Conservation (phyloP, 2,113 vertebrate species). For the Tachuris rubrigastra region DNA sequence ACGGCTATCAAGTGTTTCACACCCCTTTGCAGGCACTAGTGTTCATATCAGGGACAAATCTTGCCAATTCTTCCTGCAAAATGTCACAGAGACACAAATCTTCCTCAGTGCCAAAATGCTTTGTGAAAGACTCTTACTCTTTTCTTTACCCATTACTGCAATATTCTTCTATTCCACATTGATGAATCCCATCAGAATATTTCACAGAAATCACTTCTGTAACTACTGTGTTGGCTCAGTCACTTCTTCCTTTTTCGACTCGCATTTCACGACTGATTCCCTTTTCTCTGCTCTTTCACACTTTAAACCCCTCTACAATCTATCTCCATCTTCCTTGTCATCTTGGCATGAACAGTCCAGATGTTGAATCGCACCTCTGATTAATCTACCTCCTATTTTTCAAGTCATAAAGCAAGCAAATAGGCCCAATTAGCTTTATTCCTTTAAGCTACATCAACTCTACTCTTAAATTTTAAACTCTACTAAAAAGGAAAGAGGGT, state of each 20-base stretch:
- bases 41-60: neutral
- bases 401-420: slow-evolving; percentile 27
- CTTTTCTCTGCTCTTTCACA: neutral
- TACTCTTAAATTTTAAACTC: neutral
- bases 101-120: neutral
- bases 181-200: slow-evolving; percentile 1
- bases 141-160: neutral
- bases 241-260: neutral
- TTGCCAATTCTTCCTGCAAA: slow-evolving; percentile 17
- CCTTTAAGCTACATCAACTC: neutral
- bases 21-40: neutral
- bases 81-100: neutral
- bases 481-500: neutral
- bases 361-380: neutral
- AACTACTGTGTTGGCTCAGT: neutral
- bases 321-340: neutral
- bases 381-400: neutral
- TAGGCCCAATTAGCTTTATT: neutral
- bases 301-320: neutral
- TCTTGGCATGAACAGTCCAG: neutral
- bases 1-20: neutral
- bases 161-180: neutral
- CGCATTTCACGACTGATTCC: neutral
- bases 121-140: neutral
- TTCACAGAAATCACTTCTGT: neutral